Conservation (phyloP, 2,888 invertebrate species). For the Sacculina carcini region DNA sequence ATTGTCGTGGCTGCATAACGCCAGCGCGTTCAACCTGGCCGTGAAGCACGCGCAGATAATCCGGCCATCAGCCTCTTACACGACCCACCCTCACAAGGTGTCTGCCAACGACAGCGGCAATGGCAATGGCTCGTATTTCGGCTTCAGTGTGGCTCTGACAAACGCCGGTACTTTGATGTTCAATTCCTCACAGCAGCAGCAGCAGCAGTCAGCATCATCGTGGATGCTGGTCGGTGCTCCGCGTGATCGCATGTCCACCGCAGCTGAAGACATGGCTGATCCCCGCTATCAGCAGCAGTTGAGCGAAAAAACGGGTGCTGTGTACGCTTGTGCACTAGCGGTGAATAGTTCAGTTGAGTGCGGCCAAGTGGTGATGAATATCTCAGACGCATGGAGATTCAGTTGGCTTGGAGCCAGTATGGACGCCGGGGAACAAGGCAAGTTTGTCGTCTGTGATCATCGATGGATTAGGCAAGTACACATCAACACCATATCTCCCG, state of each 20-base stretch:
- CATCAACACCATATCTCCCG: too few relatives aligned
- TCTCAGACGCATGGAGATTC: slow-evolving; percentile 22
- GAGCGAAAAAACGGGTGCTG: too few relatives aligned
- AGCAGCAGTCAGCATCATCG: too few relatives aligned
- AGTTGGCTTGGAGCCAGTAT: slow-evolving; percentile 25
- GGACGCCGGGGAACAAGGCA: slow-evolving; percentile 8
- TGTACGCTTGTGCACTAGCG: slow-evolving; percentile 27
- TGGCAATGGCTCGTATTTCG: slow-evolving; percentile 13
- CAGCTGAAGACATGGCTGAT: slow-evolving; percentile 17
- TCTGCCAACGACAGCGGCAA: too few relatives aligned
- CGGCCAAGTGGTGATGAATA: slow-evolving; percentile 20
- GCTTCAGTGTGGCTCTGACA: slow-evolving; percentile 11
- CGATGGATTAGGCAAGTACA: slow-evolving; percentile 18
- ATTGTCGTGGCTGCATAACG: too few relatives aligned
- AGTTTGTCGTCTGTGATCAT: slow-evolving; percentile 20
- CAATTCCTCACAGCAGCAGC: too few relatives aligned
- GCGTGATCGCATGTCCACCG: slow-evolving; percentile 24
- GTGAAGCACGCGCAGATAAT: slow-evolving; percentile 10
- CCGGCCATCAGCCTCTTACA: slow-evolving; percentile 2
- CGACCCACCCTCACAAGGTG: too few relatives aligned
- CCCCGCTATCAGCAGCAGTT: slow-evolving; percentile 25
- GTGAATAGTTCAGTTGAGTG: slow-evolving; percentile 16
- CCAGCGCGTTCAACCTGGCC: slow-evolving; percentile 11
- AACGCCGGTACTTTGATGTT: background rate
- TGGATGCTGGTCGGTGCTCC: slow-evolving; percentile 29